These are phyloP conservation scores for Carcinoscorpius rotundicauda DNA, from an alignment of 1,140 invertebrate species.

Conservation along the genomic window DNA sequence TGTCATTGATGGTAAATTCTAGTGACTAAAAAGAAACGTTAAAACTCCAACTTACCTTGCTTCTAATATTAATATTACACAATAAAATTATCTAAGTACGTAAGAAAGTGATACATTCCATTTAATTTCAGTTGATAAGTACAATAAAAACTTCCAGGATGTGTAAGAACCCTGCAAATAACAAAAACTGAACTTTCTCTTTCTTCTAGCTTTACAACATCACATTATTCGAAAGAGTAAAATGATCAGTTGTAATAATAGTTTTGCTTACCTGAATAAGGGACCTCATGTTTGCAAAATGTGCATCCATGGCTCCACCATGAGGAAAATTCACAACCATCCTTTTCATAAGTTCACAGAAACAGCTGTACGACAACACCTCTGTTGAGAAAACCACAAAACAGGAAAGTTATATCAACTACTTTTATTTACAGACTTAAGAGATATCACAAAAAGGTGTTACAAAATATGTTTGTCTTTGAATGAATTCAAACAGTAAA, in stretches of 20 bases:
- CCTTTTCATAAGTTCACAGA: slow-evolving; percentile 75
- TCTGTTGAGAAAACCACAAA: slow-evolving; percentile 39
- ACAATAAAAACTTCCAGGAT: too few relatives aligned
- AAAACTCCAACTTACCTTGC: too few relatives aligned
- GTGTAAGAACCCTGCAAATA: too few relatives aligned
- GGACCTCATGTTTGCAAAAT: slow-evolving; percentile 87
- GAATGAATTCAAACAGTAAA: slow-evolving; percentile 3
- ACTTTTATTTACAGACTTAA: neutral
- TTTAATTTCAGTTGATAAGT: too few relatives aligned
- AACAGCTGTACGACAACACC: slow-evolving; percentile 79
- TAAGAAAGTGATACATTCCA: too few relatives aligned
- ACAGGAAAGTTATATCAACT: too few relatives aligned
- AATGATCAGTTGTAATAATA: slow-evolving; percentile 5
- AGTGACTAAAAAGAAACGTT: too few relatives aligned
- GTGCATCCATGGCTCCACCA: slow-evolving; percentile 83
- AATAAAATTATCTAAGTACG: too few relatives aligned
- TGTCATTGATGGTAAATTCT: too few relatives aligned
- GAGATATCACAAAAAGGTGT: neutral
- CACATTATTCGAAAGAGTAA: slow-evolving; percentile 2
- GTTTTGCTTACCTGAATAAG: slow-evolving; percentile 37
- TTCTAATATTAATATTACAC: too few relatives aligned
- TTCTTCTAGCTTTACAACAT: neutral
- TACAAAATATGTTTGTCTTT: neutral
- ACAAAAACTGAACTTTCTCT: too few relatives aligned
- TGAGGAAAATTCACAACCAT: slow-evolving; percentile 87